Base-by-base conservation (phyloP, 2,888 invertebrate species). In the Napeogenes sylphis region DNA sequence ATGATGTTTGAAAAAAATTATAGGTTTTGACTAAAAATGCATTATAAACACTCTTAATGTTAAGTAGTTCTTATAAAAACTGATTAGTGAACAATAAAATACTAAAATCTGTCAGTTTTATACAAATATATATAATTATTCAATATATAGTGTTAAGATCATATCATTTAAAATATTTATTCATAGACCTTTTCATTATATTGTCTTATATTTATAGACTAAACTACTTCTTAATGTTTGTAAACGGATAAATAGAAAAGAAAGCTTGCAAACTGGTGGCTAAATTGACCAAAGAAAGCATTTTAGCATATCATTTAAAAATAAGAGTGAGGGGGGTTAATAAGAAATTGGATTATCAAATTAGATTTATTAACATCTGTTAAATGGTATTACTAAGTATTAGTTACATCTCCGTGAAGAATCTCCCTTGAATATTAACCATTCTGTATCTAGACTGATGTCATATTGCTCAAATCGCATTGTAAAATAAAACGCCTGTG, bases 401-500 rank as follows among this genome's bases (percentile, higher is more conserved):
- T 21, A 21, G 1, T 21, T 21, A 21, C 21, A 21, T 21, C 21
- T 21, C 21, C 21, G 21, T 21, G 21, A 21, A 21, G 21, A 21
- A 21, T 21, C 1, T 21, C 21, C 21, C 21, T 21, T 35, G 35
- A 35, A 4, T 35, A 35, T 4, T 35, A 47, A 47, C 55, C 72
- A 72, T 65, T 69, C 59, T 64, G 55, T 38, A 42, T 42, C 10
- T 61, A 66, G 68, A 68, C 68, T 68, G 66, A 68, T 55, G 62
- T 64, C 63, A 56, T 47, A 54, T 68, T 80, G 85, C 82, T 85
- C 82, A 82, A 83, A 73, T 67, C 53, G 68, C 70, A 82, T 77
- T 81, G 78, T 82, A 81, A 74, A 81, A 84, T 81, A 81, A 74
- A 81, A 84, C 80, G 88, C 89, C 87, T 88, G 88, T 87, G 87